phyloP scores from a whole-genome alignment of 2,888 invertebrate genomes.

The Herminia tarsipennalis region DNA sequence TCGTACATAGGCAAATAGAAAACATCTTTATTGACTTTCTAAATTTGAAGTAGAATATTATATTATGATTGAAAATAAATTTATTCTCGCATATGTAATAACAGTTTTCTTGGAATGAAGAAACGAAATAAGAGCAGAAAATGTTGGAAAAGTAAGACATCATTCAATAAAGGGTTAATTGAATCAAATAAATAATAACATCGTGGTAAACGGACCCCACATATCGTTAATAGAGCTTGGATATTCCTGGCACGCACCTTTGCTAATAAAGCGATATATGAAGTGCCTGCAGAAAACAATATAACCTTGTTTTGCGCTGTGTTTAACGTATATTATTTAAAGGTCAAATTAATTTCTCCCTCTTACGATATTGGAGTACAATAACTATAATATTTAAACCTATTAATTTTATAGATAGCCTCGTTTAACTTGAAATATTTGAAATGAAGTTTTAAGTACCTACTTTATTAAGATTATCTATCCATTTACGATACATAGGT shows the following conservation, averaged over 20 bases:
- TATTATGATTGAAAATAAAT: neutral
- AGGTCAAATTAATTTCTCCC: constrained; percentile 24
- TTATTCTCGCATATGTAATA: neutral
- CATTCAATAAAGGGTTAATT: constrained; percentile 63
- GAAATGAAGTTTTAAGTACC: no score
- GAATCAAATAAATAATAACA: constrained; percentile 66
- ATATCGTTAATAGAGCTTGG: constrained; percentile 44
- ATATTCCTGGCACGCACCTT: constrained; percentile 73
- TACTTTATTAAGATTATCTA: no score
- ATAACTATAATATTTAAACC: no score
- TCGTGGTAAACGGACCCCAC: constrained; percentile 44
- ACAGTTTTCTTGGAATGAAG: neutral
- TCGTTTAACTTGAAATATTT: no score
- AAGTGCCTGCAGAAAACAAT: constrained; percentile 63
- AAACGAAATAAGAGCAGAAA: constrained; percentile 8
- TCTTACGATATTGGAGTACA: constrained; percentile 4
- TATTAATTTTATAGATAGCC: no score
- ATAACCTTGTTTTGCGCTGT: constrained; percentile 52
- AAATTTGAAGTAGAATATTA: neutral
- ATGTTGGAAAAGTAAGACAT: constrained; percentile 39
- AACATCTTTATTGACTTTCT: constrained; percentile 4
- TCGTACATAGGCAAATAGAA: constrained; percentile 15
- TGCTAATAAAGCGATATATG: constrained; percentile 78
- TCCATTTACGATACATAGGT: no score
- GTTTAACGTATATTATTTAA: constrained; percentile 53